phyloP scores from a whole-genome alignment of 1,140 invertebrate genomes.

The Ostrea edulis region DNA sequence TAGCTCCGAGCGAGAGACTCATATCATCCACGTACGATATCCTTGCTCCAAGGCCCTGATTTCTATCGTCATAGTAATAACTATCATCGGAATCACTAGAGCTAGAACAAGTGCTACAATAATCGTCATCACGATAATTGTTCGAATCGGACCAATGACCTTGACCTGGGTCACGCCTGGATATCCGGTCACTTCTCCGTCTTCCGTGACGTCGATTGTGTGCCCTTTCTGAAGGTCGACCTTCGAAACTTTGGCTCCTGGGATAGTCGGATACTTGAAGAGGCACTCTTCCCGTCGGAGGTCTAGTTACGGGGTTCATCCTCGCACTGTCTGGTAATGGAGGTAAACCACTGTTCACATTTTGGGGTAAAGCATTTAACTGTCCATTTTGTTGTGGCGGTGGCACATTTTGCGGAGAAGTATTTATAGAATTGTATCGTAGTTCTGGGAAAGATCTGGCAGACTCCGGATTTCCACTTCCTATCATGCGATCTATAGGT shows the following conservation, averaged over 20 bases:
- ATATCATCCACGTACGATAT: constrained; percentile 77
- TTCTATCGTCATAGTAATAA: constrained; percentile 72
- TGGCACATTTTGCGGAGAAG: constrained; percentile 39
- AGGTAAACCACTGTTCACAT: constrained; percentile 57
- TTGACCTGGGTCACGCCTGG: constrained; percentile 49
- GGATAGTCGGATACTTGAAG: constrained; percentile 65
- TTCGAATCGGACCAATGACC: constrained; percentile 53
- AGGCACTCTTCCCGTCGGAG: constrained; percentile 58
- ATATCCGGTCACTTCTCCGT: constrained; percentile 32
- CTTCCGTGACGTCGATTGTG: constrained; percentile 52
- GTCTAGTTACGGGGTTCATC: constrained; percentile 75
- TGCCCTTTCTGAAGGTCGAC: constrained; percentile 62
- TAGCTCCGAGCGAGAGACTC: constrained; percentile 64
- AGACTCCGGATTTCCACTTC: constrained; percentile 45
- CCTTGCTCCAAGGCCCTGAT: constrained; percentile 58
- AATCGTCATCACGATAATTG: constrained; percentile 59
- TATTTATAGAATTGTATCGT: constrained; percentile 48
- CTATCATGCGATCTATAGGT: constrained; percentile 25
- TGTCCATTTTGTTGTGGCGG: constrained; percentile 46
- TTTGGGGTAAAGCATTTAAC: constrained; percentile 40
- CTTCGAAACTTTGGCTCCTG: constrained; percentile 75
- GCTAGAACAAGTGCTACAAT: constrained; percentile 76
- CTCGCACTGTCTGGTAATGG: constrained; percentile 71
- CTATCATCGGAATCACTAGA: constrained; percentile 75
- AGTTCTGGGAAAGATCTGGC: constrained; percentile 67